Evolutionary conservation across 2,113 vertebrate genomes (phyloP).

Genomic region (Malurus alboscapulatus): DNA sequence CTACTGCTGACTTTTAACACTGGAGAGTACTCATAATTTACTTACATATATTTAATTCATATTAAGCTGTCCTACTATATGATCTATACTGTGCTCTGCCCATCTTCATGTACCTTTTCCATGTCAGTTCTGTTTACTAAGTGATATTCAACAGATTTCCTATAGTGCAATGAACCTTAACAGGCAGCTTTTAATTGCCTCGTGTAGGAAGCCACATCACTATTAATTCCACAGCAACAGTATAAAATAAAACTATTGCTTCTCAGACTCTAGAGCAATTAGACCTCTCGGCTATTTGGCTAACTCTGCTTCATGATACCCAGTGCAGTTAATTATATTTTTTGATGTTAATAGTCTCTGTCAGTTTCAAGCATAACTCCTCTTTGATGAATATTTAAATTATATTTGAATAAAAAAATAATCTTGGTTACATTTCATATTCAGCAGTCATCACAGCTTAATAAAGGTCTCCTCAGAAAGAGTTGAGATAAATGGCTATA

Average conservation of each 20-base stretch:
- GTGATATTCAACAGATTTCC: conserved; percentile 75
- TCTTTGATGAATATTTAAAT: conserved; percentile 90
- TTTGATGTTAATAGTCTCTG: conserved; percentile 85
- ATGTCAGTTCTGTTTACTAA: conserved; percentile 76
- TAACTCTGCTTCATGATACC: conserved; percentile 81
- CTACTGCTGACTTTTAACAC: background rate
- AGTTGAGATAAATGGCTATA: conserved; percentile 71
- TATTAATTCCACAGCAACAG: conserved; percentile 78
- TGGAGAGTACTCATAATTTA: background rate
- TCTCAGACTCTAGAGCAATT: conserved; percentile 76
- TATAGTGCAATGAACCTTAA: conserved; percentile 77
- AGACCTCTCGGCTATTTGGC: conserved; percentile 82
- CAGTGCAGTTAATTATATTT: conserved; percentile 84
- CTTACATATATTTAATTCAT: conserved; percentile 52
- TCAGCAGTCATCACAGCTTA: conserved; percentile 80
- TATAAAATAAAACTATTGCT: conserved; percentile 76
- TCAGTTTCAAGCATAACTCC: conserved; percentile 82
- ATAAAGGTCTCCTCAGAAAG: conserved; percentile 76
- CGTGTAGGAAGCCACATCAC: conserved; percentile 78
- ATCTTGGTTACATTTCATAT: conserved; percentile 84
- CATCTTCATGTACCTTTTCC: conserved; percentile 61
- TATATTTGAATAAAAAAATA: conserved; percentile 88
- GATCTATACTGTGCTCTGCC: conserved; percentile 28
- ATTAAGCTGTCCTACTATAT: conserved; percentile 44
- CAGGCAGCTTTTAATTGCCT: conserved; percentile 77